Evolutionary conservation across 2,888 invertebrate genomes (phyloP).

Genomic region (Diplolepis rosae): DNA sequence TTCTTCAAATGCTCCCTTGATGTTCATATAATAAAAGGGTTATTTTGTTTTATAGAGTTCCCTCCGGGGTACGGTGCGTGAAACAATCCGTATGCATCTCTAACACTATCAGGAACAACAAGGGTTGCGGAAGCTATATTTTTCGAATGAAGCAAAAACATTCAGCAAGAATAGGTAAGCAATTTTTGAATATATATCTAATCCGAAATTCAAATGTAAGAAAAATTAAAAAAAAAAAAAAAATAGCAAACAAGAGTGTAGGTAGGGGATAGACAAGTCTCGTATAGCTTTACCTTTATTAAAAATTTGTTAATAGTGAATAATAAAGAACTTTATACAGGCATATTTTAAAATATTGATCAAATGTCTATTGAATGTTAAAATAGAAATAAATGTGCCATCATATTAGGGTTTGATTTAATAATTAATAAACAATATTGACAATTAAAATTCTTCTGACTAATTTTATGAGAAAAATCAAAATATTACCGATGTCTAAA

Average conservation of each 20-base stretch:
- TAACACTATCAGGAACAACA: slow-evolving; percentile 41
- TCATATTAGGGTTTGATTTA: too few species aligned
- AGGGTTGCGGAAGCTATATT: slow-evolving; percentile 33
- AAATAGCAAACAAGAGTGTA: neutral
- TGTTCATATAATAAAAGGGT: slow-evolving; percentile 33
- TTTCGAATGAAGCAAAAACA: slow-evolving; percentile 27
- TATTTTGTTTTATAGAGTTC: slow-evolving; percentile 65
- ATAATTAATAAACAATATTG: too few species aligned
- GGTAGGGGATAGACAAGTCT: neutral
- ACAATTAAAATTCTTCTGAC: slow-evolving; percentile 17
- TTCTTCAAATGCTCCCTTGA: too few species aligned
- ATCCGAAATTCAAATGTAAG: neutral
- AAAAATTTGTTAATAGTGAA: too few species aligned
- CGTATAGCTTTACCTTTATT: too few species aligned
- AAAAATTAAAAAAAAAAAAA: neutral
- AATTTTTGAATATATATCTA: too few species aligned
- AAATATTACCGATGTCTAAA: neutral
- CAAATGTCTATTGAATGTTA: too few species aligned
- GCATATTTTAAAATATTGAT: slow-evolving; percentile 34
- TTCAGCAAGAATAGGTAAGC: slow-evolving; percentile 7
- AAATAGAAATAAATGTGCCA: too few species aligned
- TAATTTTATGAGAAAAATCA: neutral
- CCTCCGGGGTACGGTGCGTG: slow-evolving; percentile 70
- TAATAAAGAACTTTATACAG: too few species aligned
- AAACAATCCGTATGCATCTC: slow-evolving; percentile 67